These are phyloP conservation scores for Acleris sparsana DNA, from an alignment of 2,888 invertebrate genomes.

Conservation along the genomic window DNA sequence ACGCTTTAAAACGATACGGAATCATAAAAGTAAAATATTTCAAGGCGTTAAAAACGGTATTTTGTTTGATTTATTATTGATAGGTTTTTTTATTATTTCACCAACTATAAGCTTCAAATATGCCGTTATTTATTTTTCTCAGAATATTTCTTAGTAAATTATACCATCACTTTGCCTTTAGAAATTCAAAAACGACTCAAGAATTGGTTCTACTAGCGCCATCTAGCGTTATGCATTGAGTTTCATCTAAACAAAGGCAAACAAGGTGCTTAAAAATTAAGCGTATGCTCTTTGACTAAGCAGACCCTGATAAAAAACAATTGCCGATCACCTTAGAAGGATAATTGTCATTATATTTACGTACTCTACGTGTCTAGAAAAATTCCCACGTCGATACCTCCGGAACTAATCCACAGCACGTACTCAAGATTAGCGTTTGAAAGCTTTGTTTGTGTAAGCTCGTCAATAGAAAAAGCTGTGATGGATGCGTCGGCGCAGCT, in stretches of 20 bases:
- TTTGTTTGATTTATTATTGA: too few species aligned
- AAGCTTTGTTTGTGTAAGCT: slow-evolving; percentile 80
- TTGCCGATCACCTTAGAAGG: slow-evolving; percentile 16
- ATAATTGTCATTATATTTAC: slow-evolving; percentile 2
- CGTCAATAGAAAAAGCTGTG: slow-evolving; percentile 77
- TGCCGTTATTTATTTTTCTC: too few species aligned
- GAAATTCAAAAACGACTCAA: too few species aligned
- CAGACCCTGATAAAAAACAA: neutral
- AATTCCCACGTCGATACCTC: slow-evolving; percentile 68
- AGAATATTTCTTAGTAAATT: too few species aligned
- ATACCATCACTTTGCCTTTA: too few species aligned
- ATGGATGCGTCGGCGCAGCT: slow-evolving; percentile 64
- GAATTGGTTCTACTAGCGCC: neutral
- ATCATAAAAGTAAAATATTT: too few species aligned
- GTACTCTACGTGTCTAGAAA: slow-evolving; percentile 41
- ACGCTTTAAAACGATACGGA: too few species aligned
- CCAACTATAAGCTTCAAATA: too few species aligned
- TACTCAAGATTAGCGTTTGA: slow-evolving; percentile 78
- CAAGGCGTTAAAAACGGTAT: too few species aligned
- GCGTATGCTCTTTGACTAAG: neutral
- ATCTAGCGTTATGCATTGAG: neutral
- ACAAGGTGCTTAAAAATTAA: slow-evolving; percentile 6
- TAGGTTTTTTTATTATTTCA: too few species aligned
- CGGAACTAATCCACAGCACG: slow-evolving; percentile 78
- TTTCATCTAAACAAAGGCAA: slow-evolving; percentile 1